phyloP scores from a whole-genome alignment of 1,140 invertebrate species.

The Rhagoletis pomonella region DNA sequence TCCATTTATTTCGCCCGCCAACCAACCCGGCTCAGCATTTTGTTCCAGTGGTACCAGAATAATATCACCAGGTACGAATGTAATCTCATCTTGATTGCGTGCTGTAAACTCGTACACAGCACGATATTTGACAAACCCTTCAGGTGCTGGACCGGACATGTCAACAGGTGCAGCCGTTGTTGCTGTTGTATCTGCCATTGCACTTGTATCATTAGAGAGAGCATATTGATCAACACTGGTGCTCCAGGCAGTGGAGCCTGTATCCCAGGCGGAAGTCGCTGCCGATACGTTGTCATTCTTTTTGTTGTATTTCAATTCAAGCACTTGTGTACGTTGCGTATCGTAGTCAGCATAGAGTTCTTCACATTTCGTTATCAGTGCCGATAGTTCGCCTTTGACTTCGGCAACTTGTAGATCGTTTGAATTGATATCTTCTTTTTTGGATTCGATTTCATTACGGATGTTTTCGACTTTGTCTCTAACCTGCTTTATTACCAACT shows the following conservation, averaged over 20 bases:
- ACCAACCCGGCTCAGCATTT: slow-evolving; percentile 97
- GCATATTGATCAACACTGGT: slow-evolving; percentile 63
- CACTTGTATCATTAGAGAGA: slow-evolving; percentile 61
- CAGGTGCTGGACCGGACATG: slow-evolving; percentile 68
- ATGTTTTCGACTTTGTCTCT: slow-evolving; percentile 84
- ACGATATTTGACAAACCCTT: slow-evolving; percentile 84
- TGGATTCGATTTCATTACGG: slow-evolving; percentile 81
- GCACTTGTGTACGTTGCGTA: slow-evolving; percentile 76
- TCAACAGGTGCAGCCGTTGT: slow-evolving; percentile 64
- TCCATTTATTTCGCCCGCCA: slow-evolving; percentile 90
- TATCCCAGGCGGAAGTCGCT: slow-evolving; percentile 73
- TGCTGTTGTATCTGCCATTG: slow-evolving; percentile 54
- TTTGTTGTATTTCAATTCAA: slow-evolving; percentile 77
- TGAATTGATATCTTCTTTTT: slow-evolving; percentile 88
- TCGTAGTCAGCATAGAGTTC: slow-evolving; percentile 78
- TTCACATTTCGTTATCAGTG: slow-evolving; percentile 77
- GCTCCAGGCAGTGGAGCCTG: slow-evolving; percentile 75
- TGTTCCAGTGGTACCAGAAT: slow-evolving; percentile 91
- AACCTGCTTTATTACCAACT: slow-evolving; percentile 90
- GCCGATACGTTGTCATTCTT: slow-evolving; percentile 70
- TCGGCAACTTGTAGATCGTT: slow-evolving; percentile 86
- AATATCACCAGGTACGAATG: slow-evolving; percentile 94
- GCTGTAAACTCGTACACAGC: slow-evolving; percentile 96
- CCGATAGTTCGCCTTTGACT: slow-evolving; percentile 77
- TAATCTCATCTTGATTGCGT: slow-evolving; percentile 94